Percentiles rank a stretch among this genome's conserved stretches.
Conservation (phyloP, 2,888 invertebrate species). For the Coelogynopora nodosa region DNA sequence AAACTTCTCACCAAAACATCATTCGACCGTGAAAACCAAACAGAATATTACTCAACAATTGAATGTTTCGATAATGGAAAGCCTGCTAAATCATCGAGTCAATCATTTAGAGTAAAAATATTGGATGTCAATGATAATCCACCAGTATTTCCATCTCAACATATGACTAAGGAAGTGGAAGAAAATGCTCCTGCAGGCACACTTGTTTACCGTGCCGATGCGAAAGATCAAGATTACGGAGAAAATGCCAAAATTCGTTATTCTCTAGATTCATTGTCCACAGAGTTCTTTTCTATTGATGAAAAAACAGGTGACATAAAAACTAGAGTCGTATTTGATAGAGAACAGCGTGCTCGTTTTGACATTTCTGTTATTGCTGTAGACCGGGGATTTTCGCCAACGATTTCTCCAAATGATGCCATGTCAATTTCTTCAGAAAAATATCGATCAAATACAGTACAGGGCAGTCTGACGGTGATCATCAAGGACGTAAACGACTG, state of each 20-base stretch:
- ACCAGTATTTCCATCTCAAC: constrained; percentile 36
- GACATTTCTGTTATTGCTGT: constrained; percentile 36
- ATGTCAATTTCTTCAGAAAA: neutral
- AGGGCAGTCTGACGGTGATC: neutral
- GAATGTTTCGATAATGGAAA: constrained; percentile 41
- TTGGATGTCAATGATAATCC: constrained; percentile 45
- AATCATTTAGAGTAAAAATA: constrained; percentile 25
- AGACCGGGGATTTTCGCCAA: neutral
- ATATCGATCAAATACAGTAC: neutral
- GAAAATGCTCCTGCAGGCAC: constrained; percentile 43
- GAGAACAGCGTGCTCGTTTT: constrained; percentile 33
- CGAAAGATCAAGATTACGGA: constrained; percentile 39
- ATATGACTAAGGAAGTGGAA: constrained; percentile 38
- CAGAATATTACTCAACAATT: constrained; percentile 27
- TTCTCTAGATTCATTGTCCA: constrained; percentile 32
- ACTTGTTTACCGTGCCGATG: constrained; percentile 35
- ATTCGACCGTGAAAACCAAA: constrained; percentile 42
- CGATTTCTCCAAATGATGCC: neutral
- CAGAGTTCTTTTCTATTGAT: constrained; percentile 39
- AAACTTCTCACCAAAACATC: constrained; percentile 25
- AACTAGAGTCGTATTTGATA: constrained; percentile 37
- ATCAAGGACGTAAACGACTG: constrained; percentile 45
- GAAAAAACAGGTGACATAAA: constrained; percentile 40
- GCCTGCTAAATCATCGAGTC: constrained; percentile 10
- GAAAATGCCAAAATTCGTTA: constrained; percentile 41